Base-by-base conservation (phyloP, 1,140 invertebrate species). In the Microplitis demolitor region DNA sequence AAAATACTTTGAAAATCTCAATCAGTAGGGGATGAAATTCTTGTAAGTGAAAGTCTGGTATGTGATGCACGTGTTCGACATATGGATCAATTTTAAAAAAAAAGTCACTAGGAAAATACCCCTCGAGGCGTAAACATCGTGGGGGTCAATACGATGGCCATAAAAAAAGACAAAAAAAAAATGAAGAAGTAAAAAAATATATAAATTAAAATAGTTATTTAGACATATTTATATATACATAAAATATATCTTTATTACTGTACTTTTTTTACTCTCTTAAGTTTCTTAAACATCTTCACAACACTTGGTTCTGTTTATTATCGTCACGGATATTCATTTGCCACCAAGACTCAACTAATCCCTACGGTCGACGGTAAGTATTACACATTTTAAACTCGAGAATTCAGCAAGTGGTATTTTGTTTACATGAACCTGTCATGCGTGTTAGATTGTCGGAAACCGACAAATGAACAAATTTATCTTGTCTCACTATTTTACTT, bases 51-150 rank as follows among this genome's bases (percentile, higher is more conserved):
- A 31, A 51, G 63, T 50, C 64, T 37, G 31, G 64, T 66, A 56
- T 61, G 71, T 61, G 54, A 31, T 73, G 64, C 71, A 73, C 64
- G 64, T 73, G 71, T 56, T 54, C n/a, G 68, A 54, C 71, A 73
- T 45, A 64, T 73, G 71, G 37, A 64, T 68, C 16, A 16, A 14
- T 54, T 66, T 66, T 16, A 6, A 34, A 31, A 56, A 64, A 66
- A 63, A 50, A 37, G 11, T 45, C 6, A 45, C 6, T 6, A 45
- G 33, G 39, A 37, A 56, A 61, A 66, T 14, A 45, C 33, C 34
- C 53, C n/a, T 33, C 3, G 14, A 66, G 37, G 24, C 5, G 39
- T 16, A 50, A 66, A 4, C 63, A 51, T 24, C 63, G 63, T 51
- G 63, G 34, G 63, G 63, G 37, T 66, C 37, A 66, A 16, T 66